Base-by-base conservation (phyloP, 2,113 vertebrate species). In the Poeciliopsis occidentalis region DNA sequence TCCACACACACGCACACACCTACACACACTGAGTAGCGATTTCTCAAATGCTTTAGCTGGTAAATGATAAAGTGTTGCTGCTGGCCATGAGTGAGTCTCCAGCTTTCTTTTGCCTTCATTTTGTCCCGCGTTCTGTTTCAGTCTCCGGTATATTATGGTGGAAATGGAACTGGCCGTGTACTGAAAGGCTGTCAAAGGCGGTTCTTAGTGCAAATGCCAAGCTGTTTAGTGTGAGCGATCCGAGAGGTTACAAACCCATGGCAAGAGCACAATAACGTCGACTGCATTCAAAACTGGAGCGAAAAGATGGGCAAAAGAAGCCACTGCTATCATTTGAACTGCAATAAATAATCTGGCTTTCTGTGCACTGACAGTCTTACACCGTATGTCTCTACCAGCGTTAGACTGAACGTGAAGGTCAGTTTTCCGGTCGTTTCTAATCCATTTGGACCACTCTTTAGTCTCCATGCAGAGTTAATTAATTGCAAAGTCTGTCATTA, bases 41-140 rank as follows among this genome's bases (percentile, higher is more conserved):
- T 39, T 44, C 12, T 67, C 32, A 73, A 61, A 69, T 7, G 75
- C 74, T 69, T 72, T 26, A 61, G 67, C 22, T 44, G 78, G 61
- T 67, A 44, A 68, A 84, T 81, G 84, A 84, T 82, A 72, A 85
- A 81, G 65, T 79, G 61, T 78, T 37, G 54, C 71, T 73, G 60
- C 34, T 60, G 60, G 69, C 64, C 66, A 60, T 32, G 61, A 83
- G 63, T 3, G 2, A 69, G 32, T 72, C 22, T 11, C 63, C 17
- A 47, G 26, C 17, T 64, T 54, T 67, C 60, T 47, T 73, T 71
- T 63, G 15, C 17, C 57, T 54, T 67, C 60, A 60, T 73, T 71
- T 63, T 1, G 22, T 41, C 31, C 61, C 5, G 10, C 39, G 64
- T 47, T 73, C 66, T 60, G n/a, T 19, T 64, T 78, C 69, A 74